Base-by-base conservation (phyloP, 2,888 invertebrate species). In the Lochmaea capreae region DNA sequence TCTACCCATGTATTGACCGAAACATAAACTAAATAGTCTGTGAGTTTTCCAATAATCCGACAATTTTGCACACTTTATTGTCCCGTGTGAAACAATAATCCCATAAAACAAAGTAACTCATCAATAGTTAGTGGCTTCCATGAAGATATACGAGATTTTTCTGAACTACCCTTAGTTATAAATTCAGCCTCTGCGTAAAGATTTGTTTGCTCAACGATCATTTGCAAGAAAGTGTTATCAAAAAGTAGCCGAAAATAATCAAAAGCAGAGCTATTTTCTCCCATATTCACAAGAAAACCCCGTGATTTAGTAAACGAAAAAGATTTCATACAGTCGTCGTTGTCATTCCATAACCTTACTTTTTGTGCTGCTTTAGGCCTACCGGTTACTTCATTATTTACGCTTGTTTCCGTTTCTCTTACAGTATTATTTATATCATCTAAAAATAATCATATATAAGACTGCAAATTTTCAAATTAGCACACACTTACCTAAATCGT, bases 51-150 rank as follows among this genome's bases (percentile, higher is more conserved):
- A 67, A 54, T 67, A 67, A 14, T 67, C 67, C 8, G 52, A 14
- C 16, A 52, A 52, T 52, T 11, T 6, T 14, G 52, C 52, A 52
- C 54, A 42, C 18, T 52, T 61, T 39, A 70, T 70, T 39, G 61
- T 63, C 39, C 63, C 12, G 63, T 67, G 43, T 59, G 67, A 58
- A 58, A 57, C 1, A 58, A 10, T 33, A 67, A 39, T 58, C 67
- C 67, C 18, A 67, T 67, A 67, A 67, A 67, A 33, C 43, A 16
- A 58, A 57, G 59, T 58, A 59, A 42, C 11, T 67, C 67, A 39
- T 57, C 42, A n/a, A 26, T 39, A 42, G 67, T 58, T 26, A 57
- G 18, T 39, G 52, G 33, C 57, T 33, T 67, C 58, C 58, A 67
- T 33, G 12, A 33, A n/a, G 67, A 39, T 58, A 67, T 58, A 22